Evolutionary conservation across 2,113 vertebrate genomes (phyloP).

Genomic region (Gambusia holbrooki): DNA sequence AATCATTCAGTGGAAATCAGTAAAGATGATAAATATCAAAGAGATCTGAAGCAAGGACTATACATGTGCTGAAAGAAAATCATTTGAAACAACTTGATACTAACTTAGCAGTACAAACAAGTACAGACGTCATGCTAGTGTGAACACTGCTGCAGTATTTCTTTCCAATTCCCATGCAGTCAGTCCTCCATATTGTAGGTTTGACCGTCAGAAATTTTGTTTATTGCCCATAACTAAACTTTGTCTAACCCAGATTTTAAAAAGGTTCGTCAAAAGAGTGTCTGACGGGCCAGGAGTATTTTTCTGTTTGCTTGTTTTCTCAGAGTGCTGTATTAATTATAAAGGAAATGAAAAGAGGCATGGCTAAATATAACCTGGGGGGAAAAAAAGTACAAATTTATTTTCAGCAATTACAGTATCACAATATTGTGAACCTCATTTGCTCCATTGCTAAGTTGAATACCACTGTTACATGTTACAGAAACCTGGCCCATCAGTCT

Average conservation of each 20-base stretch:
- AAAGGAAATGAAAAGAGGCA: not conserved
- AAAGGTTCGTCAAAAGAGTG: slow-evolving; percentile 11
- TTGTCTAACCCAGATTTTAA: not conserved
- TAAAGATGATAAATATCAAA: too few relatives aligned
- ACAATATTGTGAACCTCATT: not conserved
- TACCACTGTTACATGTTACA: too few relatives aligned
- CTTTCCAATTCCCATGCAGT: not conserved
- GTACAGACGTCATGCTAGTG: too few relatives aligned
- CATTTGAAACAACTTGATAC: too few relatives aligned
- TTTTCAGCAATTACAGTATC: not conserved
- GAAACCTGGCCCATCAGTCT: not conserved
- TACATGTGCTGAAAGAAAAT: too few relatives aligned
- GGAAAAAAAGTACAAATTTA: too few relatives aligned
- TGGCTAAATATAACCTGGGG: too few relatives aligned
- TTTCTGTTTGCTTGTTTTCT: not conserved
- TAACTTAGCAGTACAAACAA: too few relatives aligned
- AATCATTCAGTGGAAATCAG: too few relatives aligned
- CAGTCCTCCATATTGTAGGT: not conserved
- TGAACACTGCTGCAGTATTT: not conserved
- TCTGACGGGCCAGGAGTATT: slow-evolving; percentile 16
- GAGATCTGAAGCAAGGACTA: too few relatives aligned
- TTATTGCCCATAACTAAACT: too few relatives aligned
- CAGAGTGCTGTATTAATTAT: not conserved
- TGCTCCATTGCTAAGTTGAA: too few relatives aligned
- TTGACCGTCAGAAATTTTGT: not conserved